These are phyloP conservation scores for Paratilapia polleni DNA, from an alignment of 2,113 vertebrate species.

Conservation along the genomic window DNA sequence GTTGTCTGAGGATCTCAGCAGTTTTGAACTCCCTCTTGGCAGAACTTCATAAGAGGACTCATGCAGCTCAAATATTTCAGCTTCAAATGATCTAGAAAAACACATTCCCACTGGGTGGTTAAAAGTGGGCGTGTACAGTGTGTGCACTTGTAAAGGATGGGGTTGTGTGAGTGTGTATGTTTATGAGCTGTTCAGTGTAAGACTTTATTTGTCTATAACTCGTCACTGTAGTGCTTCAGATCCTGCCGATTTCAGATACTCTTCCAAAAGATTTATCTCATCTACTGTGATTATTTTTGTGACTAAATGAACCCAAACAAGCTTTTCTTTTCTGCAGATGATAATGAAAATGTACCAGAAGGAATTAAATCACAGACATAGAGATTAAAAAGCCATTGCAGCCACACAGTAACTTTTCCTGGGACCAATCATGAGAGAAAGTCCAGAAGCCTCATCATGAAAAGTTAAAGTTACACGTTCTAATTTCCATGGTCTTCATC, in stretches of 20 bases:
- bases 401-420: slow-evolving; percentile 20
- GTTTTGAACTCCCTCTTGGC: slow-evolving; percentile 71
- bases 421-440: slow-evolving; percentile 66
- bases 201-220: slow-evolving; percentile 67
- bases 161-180: slow-evolving; percentile 40
- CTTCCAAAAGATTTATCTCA: slow-evolving; percentile 44
- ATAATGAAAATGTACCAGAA: slow-evolving; percentile 45
- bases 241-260: slow-evolving; percentile 28
- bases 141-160: slow-evolving; percentile 48
- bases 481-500: slow-evolving; percentile 67
- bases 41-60: slow-evolving; percentile 79
- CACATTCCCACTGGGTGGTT: slow-evolving; percentile 78
- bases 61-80: slow-evolving; percentile 80
- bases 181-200: slow-evolving; percentile 51
- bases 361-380: slow-evolving; percentile 41
- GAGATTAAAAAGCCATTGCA: slow-evolving; percentile 38
- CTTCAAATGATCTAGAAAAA: slow-evolving; percentile 83
- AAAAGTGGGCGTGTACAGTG: slow-evolving; percentile 63
- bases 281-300: slow-evolving; percentile 57
- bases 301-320: slow-evolving; percentile 56
- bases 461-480: slow-evolving; percentile 75
- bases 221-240: slow-evolving; percentile 27
- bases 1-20: slow-evolving; percentile 80
- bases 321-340: slow-evolving; percentile 8
- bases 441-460: slow-evolving; percentile 71